Evolutionary conservation across 2,797 vertebrate genomes (phyloP).

Genomic region (Galago senegalensis): DNA sequence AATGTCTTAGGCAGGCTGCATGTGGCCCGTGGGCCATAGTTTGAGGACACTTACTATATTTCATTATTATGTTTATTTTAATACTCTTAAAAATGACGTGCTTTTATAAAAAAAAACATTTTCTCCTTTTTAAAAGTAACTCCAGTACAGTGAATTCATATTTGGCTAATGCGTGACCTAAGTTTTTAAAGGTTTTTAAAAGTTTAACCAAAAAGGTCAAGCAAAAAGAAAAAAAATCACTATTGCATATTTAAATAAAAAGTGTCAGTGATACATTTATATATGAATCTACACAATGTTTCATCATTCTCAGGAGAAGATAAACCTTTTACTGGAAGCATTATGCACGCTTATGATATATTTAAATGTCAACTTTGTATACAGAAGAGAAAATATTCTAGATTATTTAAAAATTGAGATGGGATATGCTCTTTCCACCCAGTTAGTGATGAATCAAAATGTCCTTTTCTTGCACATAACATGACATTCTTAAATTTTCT

Average conservation of each 20-base stretch:
- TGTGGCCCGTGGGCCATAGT: too few relatives aligned
- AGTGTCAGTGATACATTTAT: background rate
- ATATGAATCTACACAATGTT: background rate
- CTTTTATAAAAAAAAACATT: background rate
- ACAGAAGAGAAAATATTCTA: background rate
- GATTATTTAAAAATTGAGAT: background rate
- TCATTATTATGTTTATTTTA: background rate
- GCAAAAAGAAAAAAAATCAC: background rate
- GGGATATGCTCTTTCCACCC: background rate
- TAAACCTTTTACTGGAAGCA: conserved; percentile 10
- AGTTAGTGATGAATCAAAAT: background rate
- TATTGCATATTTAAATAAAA: conserved; percentile 41
- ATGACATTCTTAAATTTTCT: background rate
- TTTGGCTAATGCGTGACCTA: background rate
- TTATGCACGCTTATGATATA: background rate
- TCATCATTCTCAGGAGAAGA: background rate
- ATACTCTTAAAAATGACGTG: background rate
- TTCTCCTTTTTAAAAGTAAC: background rate
- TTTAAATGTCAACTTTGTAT: conserved; percentile 38
- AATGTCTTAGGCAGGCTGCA: too few relatives aligned
- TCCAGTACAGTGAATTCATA: background rate
- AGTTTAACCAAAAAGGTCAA: conserved; percentile 25
- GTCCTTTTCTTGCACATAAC: background rate
- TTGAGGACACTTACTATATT: too few relatives aligned
- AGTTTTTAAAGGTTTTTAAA: conserved; percentile 10